Evolutionary conservation across 2,113 vertebrate species (phyloP).

Genomic region (Hydrochoerus hydrochaeris): DNA sequence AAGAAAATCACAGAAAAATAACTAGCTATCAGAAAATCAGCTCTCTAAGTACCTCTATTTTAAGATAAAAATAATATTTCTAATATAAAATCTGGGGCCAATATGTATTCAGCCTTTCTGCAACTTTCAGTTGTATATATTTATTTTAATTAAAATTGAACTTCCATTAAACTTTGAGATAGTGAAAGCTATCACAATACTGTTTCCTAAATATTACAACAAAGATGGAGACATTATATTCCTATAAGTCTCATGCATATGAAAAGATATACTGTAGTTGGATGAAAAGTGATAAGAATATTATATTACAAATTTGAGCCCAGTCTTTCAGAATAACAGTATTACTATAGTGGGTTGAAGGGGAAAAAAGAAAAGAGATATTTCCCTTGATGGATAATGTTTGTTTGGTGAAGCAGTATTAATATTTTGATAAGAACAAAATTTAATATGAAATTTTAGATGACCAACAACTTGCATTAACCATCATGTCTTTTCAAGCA

Average conservation of each 20-base stretch:
- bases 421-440: slow-evolving; percentile 71
- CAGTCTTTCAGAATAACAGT: background rate
- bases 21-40: background rate
- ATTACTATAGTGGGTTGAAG: background rate
- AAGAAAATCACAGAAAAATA: background rate
- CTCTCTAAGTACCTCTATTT: background rate
- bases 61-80: slow-evolving; percentile 30
- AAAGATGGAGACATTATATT: background rate
- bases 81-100: background rate
- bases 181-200: background rate
- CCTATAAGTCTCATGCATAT: slow-evolving; percentile 3
- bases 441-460: slow-evolving; percentile 68
- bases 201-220: slow-evolving; percentile 7
- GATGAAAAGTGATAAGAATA: slow-evolving; percentile 63
- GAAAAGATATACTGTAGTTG: slow-evolving; percentile 41
- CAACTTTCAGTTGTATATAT: background rate
- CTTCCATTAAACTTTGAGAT: background rate
- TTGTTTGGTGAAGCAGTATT: slow-evolving; percentile 44
- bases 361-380: background rate
- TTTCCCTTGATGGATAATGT: slow-evolving; percentile 17
- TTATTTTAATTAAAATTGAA: slow-evolving; percentile 54
- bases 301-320: slow-evolving; percentile 23
- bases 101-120: slow-evolving; percentile 10
- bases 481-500: slow-evolving; percentile 1
- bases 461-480: slow-evolving; percentile 56